Conservation (phyloP, 2,113 vertebrate genomes). For the Nicator chloris region DNA sequence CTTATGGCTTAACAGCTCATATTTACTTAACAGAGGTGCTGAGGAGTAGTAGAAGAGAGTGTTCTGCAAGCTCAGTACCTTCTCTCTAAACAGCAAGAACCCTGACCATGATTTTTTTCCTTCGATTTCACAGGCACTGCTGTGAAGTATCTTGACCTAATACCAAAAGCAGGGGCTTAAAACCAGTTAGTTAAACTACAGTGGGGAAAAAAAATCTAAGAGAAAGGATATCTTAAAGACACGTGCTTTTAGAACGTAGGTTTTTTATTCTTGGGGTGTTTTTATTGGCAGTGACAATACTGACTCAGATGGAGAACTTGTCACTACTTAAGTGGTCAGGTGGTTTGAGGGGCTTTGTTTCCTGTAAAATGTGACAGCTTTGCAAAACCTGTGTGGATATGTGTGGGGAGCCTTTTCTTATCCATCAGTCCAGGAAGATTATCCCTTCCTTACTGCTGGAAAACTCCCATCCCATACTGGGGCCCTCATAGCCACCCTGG, state of each 20-base stretch:
- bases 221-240: neutral
- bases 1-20: neutral
- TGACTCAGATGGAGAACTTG: neutral
- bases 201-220: rapidly evolving
- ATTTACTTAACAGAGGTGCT: neutral
- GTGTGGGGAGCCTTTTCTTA: neutral
- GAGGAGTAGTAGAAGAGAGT: neutral
- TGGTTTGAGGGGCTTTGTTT: neutral
- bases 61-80: neutral
- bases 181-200: neutral
- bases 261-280: neutral
- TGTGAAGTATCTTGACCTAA: neutral
- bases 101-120: neutral
- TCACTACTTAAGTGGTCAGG: neutral
- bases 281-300: neutral
- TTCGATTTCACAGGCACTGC: neutral
- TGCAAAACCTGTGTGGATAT: neutral
- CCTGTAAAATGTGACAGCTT: neutral
- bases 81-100: neutral
- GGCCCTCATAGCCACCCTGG: neutral
- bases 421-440: neutral
- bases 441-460: neutral
- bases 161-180: neutral
- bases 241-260: neutral
- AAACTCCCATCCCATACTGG: neutral